A percentile compares a stretch with the other conserved stretches of the same genome.
Conservation (phyloP, 2,113 vertebrate species). For the Salvelinus sp. region DNA sequence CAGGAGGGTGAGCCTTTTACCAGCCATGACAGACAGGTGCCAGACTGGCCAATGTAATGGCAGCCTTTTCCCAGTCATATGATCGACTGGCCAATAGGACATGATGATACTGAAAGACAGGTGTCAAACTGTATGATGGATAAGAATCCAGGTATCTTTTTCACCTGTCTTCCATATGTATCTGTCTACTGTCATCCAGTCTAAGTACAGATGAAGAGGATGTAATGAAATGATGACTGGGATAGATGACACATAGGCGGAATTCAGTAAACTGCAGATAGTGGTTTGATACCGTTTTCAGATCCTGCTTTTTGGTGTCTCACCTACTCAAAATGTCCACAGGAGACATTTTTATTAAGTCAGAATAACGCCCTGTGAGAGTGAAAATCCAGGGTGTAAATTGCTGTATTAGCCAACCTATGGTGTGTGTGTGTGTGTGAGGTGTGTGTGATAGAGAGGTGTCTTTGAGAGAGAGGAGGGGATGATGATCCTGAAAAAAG, state of each 20-base stretch:
- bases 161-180: not conserved
- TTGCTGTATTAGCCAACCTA: slow-evolving; percentile 18
- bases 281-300: not conserved
- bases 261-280: not conserved
- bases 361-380: not conserved
- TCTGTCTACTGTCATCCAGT: not conserved
- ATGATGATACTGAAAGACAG: not conserved
- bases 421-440: slow-evolving; percentile 1
- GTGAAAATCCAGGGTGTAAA: slow-evolving; percentile 1
- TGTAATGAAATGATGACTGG: not conserved
- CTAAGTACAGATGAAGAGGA: not conserved
- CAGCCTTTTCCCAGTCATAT: too few relatives aligned
- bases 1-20: not conserved
- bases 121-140: not conserved
- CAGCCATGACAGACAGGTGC: slow-evolving; percentile 7
- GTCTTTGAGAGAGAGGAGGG: slow-evolving; percentile 16
- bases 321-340: not conserved
- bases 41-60: not conserved
- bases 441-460: slow-evolving; percentile 7
- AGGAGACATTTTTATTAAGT: too few relatives aligned
- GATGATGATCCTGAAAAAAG: slow-evolving; percentile 52
- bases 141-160: not conserved
- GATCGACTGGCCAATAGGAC: too few relatives aligned
- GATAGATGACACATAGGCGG: not conserved
- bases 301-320: not conserved